These are phyloP conservation scores for Pangasius macronema DNA, from an alignment of 2,797 vertebrate species.

Conservation along the genomic window DNA sequence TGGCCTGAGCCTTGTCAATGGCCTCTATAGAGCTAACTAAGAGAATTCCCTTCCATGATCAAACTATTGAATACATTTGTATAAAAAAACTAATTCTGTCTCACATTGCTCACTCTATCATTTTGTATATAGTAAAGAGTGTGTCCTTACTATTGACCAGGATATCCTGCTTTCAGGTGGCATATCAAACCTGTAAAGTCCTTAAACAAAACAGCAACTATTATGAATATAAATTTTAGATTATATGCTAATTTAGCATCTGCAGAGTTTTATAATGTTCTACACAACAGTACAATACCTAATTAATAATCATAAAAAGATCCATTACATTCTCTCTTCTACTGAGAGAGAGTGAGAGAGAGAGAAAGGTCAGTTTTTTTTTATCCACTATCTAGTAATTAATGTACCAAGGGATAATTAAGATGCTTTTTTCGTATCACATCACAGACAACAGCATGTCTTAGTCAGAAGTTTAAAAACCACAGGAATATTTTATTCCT, in stretches of 20 bases:
- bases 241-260: too few species aligned
- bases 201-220: neutral
- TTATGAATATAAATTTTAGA: neutral
- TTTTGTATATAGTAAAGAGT: neutral
- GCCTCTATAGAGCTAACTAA: neutral
- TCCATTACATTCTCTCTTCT: too few species aligned
- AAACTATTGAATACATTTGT: neutral
- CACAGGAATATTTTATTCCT: neutral
- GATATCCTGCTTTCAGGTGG: neutral
- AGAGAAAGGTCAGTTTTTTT: too few species aligned
- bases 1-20: neutral
- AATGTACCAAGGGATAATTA: neutral
- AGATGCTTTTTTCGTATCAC: neutral
- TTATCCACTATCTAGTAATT: neutral
- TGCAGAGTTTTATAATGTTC: too few species aligned
- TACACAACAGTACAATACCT: too few species aligned
- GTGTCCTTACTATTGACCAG: too few species aligned
- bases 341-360: too few species aligned
- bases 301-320: too few species aligned
- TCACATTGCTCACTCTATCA: neutral
- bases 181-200: too few species aligned
- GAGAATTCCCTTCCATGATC: neutral
- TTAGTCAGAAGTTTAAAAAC: neutral
- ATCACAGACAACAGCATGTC: neutral
- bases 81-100: neutral